Evolutionary conservation across 1,140 invertebrate species (phyloP), one percentile per base, ranked within the genome.

Genomic region (Trichonephila clavipes): DNA sequence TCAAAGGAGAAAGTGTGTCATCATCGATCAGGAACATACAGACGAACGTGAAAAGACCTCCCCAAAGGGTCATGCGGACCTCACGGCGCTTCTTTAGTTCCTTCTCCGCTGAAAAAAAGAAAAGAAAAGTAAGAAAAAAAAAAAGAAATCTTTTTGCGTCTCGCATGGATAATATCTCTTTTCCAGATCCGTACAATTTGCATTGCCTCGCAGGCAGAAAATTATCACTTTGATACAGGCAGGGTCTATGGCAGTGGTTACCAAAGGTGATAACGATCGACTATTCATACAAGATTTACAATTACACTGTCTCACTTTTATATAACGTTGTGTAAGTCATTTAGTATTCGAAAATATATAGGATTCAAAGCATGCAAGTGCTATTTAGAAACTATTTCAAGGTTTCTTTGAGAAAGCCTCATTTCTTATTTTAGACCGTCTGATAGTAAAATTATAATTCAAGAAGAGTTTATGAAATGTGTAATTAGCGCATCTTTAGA

Each of bases 1-100:
- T 59, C 66, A 44, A 8, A 34, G 40, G 89, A 44, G 89, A 91
- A 91, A 91, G 89, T 91, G 81, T 91, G 89, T 91, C 89, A 91
- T 91, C 89, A 83, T 28, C 58, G 77, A 83, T 82, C 72, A 82
- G 72, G 77, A 83, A 90, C 89, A 83, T 91, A 59, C 69, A 83
- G 72, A 77, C 51, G 59, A 83, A 40, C 44, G 16, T 40, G 69
- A 77, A 90, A 83, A 72, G 89, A 91, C 89, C 89, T 91, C 81
- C 69, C 69, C 24, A 58, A 83, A 91, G 77, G 89, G 89, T 82
- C 72, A 83, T 62, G 28, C 6, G 72, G 34, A 83, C 59, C 89
- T 91, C 58, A 91, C 89, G 89, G 89, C 89, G 72, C 58, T 90
- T 21, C 44, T 34, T n/a, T n/a, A n/a, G 24, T 77, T 40, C 85